These are phyloP conservation scores for Scolopax rusticola DNA, from an alignment of 2,797 vertebrate genomes.

Conservation along the genomic window DNA sequence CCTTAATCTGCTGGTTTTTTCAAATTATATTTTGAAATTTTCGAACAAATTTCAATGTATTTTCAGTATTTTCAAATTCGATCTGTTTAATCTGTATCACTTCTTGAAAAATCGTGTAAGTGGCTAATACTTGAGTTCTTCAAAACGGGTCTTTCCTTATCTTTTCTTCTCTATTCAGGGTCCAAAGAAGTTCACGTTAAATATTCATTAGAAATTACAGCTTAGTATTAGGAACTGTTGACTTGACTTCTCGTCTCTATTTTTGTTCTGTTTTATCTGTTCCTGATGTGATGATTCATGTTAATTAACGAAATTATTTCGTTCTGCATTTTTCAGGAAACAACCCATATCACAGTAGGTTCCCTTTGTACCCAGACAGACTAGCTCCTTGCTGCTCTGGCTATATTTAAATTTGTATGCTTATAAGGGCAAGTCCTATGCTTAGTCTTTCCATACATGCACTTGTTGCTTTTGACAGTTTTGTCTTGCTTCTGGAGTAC, in stretches of 20 bases:
- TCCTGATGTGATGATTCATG: neutral
- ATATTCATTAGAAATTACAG: neutral
- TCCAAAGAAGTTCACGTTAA: neutral
- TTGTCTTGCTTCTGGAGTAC: neutral
- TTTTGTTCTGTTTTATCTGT: neutral
- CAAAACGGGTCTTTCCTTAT: neutral
- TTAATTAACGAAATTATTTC: neutral
- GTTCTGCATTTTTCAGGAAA: neutral
- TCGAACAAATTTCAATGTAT: neutral
- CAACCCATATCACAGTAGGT: neutral
- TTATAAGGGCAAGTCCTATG: neutral
- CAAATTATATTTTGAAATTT: neutral
- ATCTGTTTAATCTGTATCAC: neutral
- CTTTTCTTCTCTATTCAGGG: neutral
- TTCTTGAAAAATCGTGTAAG: neutral
- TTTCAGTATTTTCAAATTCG: neutral
- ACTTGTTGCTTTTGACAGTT: neutral
- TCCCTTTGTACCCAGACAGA: neutral
- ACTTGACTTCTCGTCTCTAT: neutral
- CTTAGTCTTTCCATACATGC: neutral
- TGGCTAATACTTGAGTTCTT: neutral
- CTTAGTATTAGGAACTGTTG: neutral
- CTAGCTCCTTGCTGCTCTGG: neutral
- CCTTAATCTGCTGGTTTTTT: neutral
- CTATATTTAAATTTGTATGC: neutral